Base-by-base conservation (phyloP, 2,797 vertebrate species). In the Loris lydekkerianus region DNA sequence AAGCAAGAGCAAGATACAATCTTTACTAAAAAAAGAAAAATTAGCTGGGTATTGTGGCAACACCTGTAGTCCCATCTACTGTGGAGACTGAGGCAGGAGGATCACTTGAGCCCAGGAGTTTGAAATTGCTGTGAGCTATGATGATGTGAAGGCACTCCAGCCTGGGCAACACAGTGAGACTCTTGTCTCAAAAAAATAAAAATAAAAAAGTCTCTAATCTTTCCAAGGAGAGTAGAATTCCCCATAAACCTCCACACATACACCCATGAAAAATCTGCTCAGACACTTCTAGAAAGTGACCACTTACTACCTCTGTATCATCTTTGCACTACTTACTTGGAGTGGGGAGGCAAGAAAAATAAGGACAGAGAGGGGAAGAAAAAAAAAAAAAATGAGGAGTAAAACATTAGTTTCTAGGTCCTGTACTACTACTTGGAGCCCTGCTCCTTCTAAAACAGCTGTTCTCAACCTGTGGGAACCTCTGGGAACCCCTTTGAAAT, bases 201-300 rank as follows among this genome's bases (percentile, higher is more conserved):
- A 46, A 46, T 14, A 49, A 49, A 15, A 49, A 49, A 14, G 49
- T 15, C 49, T 53, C 37, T 85, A 86, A 73, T 93, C 63, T 96
- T 94, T 84, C 40, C 46, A 77, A 72, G 31, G 70, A 93, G n/a
- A 61, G 27, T 85, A 69, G 77, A 85, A 81, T 95, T 94, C 89
- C 82, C 93, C n/a, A 18, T 15, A 18, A 89, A 13, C 72, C 63
- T 31, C 53, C 15, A 61, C 72, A 58, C 31, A 11, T 17, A 53
- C 49, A 53, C 49, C 49, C 56, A 56, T 86, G 91, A 92, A 70
- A 40, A 94, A 87, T 92, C 92, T 87, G 83, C 34, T 83, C 76
- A 72, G 86, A 86, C 56, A 63, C n/a, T 82, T 97, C 29, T 60
- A 90, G 73, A 94, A 94, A 95, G 95, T 77, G 46, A 31, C n/a